phyloP scores from a whole-genome alignment of 2,113 vertebrate genomes.

The Myrmecophaga tridactyla region DNA sequence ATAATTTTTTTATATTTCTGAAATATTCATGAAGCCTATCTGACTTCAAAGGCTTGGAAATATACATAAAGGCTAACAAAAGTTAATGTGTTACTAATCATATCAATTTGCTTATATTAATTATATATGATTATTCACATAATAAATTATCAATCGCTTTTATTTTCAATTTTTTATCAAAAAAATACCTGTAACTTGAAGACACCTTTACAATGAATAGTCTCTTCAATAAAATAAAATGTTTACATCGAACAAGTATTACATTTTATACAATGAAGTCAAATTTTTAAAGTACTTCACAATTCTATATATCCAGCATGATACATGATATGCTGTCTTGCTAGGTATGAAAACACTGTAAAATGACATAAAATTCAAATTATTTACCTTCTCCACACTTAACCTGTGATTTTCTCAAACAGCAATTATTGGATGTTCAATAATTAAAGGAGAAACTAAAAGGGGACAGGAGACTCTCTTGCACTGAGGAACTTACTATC shows the following conservation, averaged over 20 bases:
- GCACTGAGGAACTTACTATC: not conserved
- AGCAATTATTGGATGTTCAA: not conserved
- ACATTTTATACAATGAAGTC: not conserved
- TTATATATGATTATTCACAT: not conserved
- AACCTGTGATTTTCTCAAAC: slow-evolving; percentile 23
- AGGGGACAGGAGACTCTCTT: not conserved
- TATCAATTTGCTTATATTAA: not conserved
- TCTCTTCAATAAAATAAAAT: not conserved
- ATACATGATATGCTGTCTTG: not conserved
- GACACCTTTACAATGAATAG: slow-evolving; percentile 27
- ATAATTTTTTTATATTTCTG: not conserved
- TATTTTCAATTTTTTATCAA: slow-evolving; percentile 21
- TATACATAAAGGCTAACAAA: slow-evolving; percentile 16
- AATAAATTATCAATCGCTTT: not conserved
- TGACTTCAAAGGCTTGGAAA: slow-evolving; percentile 38
- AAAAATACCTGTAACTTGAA: slow-evolving; percentile 11
- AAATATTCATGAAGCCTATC: not conserved
- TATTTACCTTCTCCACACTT: slow-evolving; percentile 59
- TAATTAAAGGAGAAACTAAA: slow-evolving; percentile 43
- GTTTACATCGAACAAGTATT: slow-evolving; percentile 1
- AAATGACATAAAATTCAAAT: slow-evolving; percentile 37
- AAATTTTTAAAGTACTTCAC: slow-evolving; percentile 16
- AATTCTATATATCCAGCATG: not conserved
- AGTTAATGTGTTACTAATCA: not conserved
- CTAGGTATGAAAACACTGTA: slow-evolving; percentile 10